Conservation (phyloP, 2,113 vertebrate species). For the Amphiprion ocellaris region DNA sequence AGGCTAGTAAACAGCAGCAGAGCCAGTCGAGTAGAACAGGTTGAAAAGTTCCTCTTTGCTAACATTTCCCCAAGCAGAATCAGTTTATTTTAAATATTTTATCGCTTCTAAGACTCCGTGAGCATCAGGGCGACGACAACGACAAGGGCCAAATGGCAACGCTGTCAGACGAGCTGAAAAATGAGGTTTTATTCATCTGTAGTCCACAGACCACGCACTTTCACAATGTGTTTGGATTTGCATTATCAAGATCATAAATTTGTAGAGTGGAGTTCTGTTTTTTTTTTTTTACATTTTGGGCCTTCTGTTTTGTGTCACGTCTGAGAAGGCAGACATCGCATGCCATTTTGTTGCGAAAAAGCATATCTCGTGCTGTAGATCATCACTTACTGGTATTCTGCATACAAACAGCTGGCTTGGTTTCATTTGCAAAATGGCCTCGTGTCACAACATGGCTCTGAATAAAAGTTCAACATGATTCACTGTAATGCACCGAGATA, state of each 20-base stretch:
- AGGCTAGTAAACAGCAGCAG: conserved; percentile 34
- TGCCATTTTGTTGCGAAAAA: conserved; percentile 5
- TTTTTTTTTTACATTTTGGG: neutral
- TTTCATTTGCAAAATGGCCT: conserved; percentile 57
- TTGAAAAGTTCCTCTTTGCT: conserved; percentile 25
- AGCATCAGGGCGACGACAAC: neutral
- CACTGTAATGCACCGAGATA: conserved; percentile 65
- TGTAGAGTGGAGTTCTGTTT: neutral
- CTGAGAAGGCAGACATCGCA: conserved; percentile 2
- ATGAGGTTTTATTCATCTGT: neutral
- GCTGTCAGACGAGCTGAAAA: neutral
- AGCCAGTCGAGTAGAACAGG: conserved; percentile 28
- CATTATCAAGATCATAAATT: conserved; percentile 4
- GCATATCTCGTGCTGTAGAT: conserved; percentile 36
- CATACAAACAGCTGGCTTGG: conserved; percentile 46
- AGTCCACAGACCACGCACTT: neutral
- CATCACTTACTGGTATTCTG: conserved; percentile 27
- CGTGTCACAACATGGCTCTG: conserved; percentile 59
- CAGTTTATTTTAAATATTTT: conserved; percentile 40
- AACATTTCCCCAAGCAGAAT: conserved; percentile 15
- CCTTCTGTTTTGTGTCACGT: conserved; percentile 33
- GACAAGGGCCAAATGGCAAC: neutral
- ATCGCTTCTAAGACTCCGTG: conserved; percentile 10
- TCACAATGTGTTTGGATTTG: conserved; percentile 7
- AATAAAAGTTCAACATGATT: conserved; percentile 72